These are phyloP conservation scores for Oxyruncus cristatus DNA, from an alignment of 2,113 vertebrate genomes.

Conservation along the genomic window DNA sequence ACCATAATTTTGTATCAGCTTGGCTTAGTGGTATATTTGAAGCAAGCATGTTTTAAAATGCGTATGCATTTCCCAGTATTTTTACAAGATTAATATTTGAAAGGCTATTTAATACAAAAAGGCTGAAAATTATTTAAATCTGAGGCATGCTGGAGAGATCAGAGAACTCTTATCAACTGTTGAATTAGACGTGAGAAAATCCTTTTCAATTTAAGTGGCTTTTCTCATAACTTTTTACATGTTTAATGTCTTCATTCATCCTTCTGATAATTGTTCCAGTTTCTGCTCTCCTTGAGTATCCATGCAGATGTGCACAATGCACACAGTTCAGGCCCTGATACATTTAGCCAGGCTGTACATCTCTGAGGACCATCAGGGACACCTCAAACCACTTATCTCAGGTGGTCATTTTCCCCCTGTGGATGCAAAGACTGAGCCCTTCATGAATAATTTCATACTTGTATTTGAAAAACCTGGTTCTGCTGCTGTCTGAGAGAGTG, in stretches of 20 bases:
- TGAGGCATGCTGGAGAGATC: conserved; percentile 8
- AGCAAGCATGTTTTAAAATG: not conserved
- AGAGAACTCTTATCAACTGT: conserved; percentile 7
- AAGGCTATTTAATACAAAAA: conserved; percentile 25
- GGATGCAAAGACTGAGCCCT: not conserved
- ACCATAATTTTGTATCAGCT: not conserved
- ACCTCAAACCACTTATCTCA: not conserved
- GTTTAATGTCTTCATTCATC: conserved; percentile 4
- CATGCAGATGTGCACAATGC: not conserved
- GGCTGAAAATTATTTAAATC: conserved; percentile 45
- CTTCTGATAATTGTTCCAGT: not conserved
- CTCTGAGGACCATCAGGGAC: not conserved
- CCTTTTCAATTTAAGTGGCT: conserved; percentile 3
- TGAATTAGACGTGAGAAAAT: conserved; percentile 37
- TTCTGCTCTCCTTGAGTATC: not conserved
- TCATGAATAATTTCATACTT: not conserved
- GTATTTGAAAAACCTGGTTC: not conserved
- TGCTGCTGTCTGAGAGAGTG: not conserved
- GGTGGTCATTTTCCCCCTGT: not conserved
- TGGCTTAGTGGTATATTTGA: not conserved
- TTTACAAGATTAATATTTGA: conserved; percentile 38
- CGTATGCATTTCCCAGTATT: not conserved
- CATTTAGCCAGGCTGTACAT: not conserved
- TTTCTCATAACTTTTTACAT: conserved; percentile 20
- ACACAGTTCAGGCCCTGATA: not conserved